phyloP scores from a whole-genome alignment of 2,797 vertebrate genomes.

The Pristis pectinata region DNA sequence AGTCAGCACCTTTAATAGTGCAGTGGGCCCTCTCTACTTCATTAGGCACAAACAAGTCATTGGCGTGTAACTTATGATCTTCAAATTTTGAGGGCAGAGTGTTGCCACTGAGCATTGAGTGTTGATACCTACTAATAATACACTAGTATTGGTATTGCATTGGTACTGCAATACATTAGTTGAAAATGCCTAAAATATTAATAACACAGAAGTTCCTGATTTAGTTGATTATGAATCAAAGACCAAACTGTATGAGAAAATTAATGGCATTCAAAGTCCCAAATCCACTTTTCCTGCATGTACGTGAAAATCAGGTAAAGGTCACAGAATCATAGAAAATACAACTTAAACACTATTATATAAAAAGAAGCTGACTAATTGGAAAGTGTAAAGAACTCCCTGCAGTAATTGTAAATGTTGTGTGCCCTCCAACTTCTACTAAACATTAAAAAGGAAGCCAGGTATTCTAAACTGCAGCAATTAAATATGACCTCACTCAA shows the following conservation, averaged over 20 bases:
- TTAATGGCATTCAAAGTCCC: not conserved
- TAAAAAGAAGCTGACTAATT: not conserved
- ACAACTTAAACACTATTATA: not conserved
- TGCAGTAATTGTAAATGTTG: not conserved
- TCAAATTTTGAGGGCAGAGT: not conserved
- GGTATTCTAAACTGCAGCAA: not conserved
- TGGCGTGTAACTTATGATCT: not conserved
- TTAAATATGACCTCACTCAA: not conserved
- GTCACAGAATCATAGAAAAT: not conserved
- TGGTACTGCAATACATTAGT: not conserved
- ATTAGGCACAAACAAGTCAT: no score
- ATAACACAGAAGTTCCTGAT: no score
- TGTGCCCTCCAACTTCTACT: not conserved
- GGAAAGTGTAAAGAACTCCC: not conserved
- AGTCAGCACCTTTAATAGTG: not conserved
- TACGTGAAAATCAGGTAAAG: not conserved
- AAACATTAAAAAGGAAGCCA: not conserved
- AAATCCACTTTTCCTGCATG: not conserved
- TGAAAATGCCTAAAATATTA: not conserved
- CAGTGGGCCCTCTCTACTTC: not conserved
- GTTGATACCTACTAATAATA: not conserved
- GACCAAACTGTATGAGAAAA: not conserved
- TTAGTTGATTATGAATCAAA: not conserved
- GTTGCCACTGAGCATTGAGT: not conserved
- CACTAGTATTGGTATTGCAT: not conserved